These are phyloP conservation scores for Gorsachius goisagi DNA, from an alignment of 2,113 vertebrate species.

Conservation along the genomic window DNA sequence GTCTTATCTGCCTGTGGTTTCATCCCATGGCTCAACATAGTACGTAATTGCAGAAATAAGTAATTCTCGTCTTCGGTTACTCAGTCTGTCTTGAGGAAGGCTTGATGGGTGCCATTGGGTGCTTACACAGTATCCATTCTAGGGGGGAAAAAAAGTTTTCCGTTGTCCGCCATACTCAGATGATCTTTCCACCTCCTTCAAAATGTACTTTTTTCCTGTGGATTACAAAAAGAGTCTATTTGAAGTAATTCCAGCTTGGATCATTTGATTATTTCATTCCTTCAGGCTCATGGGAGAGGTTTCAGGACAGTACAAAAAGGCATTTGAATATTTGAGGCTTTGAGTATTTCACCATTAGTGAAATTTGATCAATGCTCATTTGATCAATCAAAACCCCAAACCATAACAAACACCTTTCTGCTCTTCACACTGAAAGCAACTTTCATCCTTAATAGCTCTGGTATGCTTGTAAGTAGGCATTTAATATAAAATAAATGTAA, in stretches of 20 bases:
- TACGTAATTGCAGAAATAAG: background rate
- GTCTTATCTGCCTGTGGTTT: background rate
- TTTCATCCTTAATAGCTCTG: background rate
- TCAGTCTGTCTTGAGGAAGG: background rate
- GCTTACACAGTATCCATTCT: background rate
- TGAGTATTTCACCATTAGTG: background rate
- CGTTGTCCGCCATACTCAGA: background rate
- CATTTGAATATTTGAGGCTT: too few species aligned
- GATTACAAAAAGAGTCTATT: background rate
- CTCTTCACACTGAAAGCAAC: background rate
- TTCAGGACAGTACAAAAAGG: background rate
- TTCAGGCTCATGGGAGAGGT: background rate
- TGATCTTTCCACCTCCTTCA: background rate
- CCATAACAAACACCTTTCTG: background rate
- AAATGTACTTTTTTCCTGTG: background rate
- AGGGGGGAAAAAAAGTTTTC: background rate
- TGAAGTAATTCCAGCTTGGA: background rate
- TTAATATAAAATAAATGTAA: background rate
- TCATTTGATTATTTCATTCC: background rate
- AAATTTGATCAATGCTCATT: background rate
- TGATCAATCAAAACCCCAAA: background rate
- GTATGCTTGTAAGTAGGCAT: background rate
- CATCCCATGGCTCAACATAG: background rate
- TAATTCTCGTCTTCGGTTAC: background rate
- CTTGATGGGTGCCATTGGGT: background rate